Evolutionary conservation across 2,113 vertebrate species (phyloP), one percentile per base, ranked within the genome.

Genomic region (Elgaria multicarinata): DNA sequence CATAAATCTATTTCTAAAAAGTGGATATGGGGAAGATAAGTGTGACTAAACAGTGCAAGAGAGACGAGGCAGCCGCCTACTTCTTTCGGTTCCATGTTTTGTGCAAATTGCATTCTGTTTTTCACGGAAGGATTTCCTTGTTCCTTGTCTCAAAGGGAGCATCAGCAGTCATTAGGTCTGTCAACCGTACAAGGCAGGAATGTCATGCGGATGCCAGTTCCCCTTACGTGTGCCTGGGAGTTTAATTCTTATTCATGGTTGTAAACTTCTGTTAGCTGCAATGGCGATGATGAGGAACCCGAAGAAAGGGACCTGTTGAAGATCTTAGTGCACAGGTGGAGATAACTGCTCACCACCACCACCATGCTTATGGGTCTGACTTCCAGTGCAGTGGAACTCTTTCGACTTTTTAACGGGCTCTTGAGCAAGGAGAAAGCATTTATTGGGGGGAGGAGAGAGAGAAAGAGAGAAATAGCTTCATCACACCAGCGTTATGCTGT

Each of bases 91-190:
- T 95, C 75, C 87, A 82, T 92, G 84, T 83, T 89, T 88, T 88
- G 53, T 94, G 64, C 91, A 89, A 95, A 93, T 39, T 89, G 28
- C 28, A 20, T 86, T 76, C 26, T 26, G 53, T 87, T 92, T 90
- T 85, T 84, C 78, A 39, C 13, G 55, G 90, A 76, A 33, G 82
- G 53, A 87, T 81, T 93, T 87, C 86, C 88, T 94, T 92, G 46
- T 36, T 28, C 91, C 85, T 92, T 84, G 46, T 87, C 66, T 91
- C n/a, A 66, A 28, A 83, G 76, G 94, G 93, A 86, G 75, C 39
- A 93, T 93, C 86, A 88, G 44, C 89, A 94, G 44, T 94, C 64
- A 93, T 92, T 94, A 93, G 71, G 75, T 83, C 91, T 91, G 90
- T 91, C 92, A 94, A 87, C 92, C 87, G 88, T 92, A 91, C n/a